phyloP scores from a whole-genome alignment of 2,113 vertebrate genomes.

The Python bivittatus region DNA sequence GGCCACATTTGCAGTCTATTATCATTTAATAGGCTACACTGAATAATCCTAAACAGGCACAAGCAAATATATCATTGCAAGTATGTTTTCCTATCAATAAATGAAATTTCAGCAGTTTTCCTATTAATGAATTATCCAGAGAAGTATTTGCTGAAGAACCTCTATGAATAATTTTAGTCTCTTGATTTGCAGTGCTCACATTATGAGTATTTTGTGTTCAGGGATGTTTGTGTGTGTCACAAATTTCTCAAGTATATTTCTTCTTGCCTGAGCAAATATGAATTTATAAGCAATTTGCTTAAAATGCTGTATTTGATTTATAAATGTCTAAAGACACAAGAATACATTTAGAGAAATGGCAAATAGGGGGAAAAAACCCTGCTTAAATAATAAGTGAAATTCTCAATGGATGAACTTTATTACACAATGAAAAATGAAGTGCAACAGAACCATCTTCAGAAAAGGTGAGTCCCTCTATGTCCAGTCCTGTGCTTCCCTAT shows the following conservation, averaged over 20 bases:
- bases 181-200: constrained; percentile 12
- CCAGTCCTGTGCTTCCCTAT: neutral
- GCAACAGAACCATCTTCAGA: neutral
- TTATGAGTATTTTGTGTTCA: neutral
- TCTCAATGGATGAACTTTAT: neutral
- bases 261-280: constrained; percentile 15
- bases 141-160: constrained; percentile 27
- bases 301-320: constrained; percentile 15
- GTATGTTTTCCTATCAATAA: constrained; percentile 19
- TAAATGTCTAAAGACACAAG: constrained; percentile 8
- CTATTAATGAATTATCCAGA: constrained; percentile 24
- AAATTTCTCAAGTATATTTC: constrained; percentile 8
- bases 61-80: constrained; percentile 21
- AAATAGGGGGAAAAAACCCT: neutral
- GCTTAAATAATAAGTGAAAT: constrained; percentile 1
- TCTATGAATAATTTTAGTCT: neutral
- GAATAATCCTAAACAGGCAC: constrained; percentile 17
- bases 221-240: constrained; percentile 22
- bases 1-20: constrained; percentile 24
- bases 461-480: neutral
- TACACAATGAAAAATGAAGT: neutral
- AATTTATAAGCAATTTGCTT: constrained; percentile 15
- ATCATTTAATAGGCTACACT: constrained; percentile 12
- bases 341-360: constrained; percentile 4
- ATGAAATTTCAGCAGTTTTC: constrained; percentile 11